Conservation (phyloP, 2,888 invertebrate species). For the Habroteleia sp. region DNA sequence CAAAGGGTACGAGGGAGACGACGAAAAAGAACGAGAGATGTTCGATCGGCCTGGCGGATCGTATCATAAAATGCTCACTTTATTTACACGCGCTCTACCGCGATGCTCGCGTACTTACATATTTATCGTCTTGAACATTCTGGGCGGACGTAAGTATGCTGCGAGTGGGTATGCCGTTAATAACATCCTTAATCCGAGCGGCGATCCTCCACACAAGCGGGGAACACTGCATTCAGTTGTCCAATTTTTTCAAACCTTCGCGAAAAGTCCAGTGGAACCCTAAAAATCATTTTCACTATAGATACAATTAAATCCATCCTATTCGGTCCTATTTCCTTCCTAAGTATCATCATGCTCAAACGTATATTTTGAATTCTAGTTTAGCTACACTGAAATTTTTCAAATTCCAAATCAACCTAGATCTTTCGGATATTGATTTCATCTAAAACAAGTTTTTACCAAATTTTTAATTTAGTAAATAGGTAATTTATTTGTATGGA, state of each 20-base stretch:
- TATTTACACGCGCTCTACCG: constrained; percentile 76
- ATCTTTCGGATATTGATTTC: no score
- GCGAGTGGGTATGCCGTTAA: constrained; percentile 77
- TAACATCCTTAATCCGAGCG: constrained; percentile 79
- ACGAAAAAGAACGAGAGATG: constrained; percentile 58
- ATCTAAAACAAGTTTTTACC: no score
- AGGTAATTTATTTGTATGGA: no score
- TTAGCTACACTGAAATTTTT: no score
- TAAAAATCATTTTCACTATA: no score
- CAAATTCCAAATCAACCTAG: no score
- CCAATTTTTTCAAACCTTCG: constrained; percentile 61
- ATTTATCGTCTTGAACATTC: constrained; percentile 79
- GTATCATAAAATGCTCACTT: constrained; percentile 79
- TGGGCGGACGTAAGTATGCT: constrained; percentile 78
- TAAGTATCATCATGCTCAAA: no score
- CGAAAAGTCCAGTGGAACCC: no score
- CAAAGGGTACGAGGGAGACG: constrained; percentile 29
- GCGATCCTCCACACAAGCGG: constrained; percentile 48
- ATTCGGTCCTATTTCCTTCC: no score
- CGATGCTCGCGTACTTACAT: constrained; percentile 58
- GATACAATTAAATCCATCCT: no score
- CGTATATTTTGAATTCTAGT: no score
- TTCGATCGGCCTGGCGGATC: constrained; percentile 72
- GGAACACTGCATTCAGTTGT: constrained; percentile 45
- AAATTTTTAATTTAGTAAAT: no score